These are phyloP conservation scores for Nephila pilipes DNA, from an alignment of 1,140 invertebrate genomes.

Conservation along the genomic window DNA sequence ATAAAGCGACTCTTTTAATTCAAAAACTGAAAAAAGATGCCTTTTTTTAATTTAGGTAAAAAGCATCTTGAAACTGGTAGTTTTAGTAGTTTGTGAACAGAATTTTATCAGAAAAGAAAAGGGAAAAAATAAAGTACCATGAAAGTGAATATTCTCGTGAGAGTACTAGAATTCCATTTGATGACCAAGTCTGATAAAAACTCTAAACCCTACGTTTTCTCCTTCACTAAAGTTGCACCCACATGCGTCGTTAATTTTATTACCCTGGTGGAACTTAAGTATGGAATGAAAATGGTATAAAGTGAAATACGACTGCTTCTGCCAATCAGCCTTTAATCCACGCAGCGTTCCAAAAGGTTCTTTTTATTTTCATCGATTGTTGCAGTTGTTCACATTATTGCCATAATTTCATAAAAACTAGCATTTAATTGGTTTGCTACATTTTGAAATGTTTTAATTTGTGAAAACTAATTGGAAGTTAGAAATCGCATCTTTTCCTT, in stretches of 20 bases:
- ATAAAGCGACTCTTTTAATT: not conserved
- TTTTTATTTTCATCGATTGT: not conserved
- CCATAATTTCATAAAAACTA: not conserved
- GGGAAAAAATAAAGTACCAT: not conserved
- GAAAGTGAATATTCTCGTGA: constrained; percentile 18
- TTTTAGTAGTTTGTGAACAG: constrained; percentile 12
- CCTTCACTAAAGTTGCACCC: constrained; percentile 7
- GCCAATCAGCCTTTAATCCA: constrained; percentile 6
- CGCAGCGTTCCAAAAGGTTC: not conserved
- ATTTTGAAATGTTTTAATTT: too few relatives aligned
- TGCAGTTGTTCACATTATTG: not conserved
- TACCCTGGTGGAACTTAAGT: constrained; percentile 24
- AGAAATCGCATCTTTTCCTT: too few relatives aligned
- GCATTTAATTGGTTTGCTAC: too few relatives aligned
- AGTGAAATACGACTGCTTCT: constrained; percentile 9
- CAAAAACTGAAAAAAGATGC: not conserved
- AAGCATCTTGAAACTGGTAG: not conserved
- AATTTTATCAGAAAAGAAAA: not conserved
- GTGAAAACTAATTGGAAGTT: too few relatives aligned
- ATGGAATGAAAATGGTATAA: constrained; percentile 24
- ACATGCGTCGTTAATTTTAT: constrained; percentile 27
- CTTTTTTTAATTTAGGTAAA: not conserved
- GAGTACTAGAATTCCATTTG: constrained; percentile 23
- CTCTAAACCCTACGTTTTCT: not conserved
- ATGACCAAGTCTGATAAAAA: constrained; percentile 29